Evolutionary conservation across 2,113 vertebrate species (phyloP), one percentile per base, ranked within the genome.

Genomic region (Saiga tatarica): DNA sequence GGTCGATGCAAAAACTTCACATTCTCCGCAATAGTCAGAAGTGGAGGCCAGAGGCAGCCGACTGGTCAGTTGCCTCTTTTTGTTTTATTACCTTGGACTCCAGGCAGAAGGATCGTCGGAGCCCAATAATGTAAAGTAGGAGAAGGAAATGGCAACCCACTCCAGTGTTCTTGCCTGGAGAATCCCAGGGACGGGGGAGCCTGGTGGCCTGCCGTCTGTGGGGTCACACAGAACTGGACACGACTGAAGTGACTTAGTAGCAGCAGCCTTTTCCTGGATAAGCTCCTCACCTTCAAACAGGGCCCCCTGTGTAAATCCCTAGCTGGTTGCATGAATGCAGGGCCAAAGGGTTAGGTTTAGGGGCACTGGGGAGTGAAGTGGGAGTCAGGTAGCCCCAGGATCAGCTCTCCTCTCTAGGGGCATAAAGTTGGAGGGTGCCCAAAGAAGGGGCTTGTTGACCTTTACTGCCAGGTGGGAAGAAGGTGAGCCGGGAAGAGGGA

Each of bases 1-100:
- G 99, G 99, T 99, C 99, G 99, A 99, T 99, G 99, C 99, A 99
- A 99, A 99, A 99, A 99, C 99, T 99, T 99, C 99, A 99, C 98
- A 91, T 98, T 98, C 98, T 98, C 96, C 96, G 12, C 98, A 98
- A 98, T 97, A 97, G 97, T 98, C 98, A 67, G 95, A 98, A 98
- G 96, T 98, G 94, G 95, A 91, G 91, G 96, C 89, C 28, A 92
- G 92, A 89, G 55, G 88, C 91, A 28, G 76, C 59, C 0, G 0
- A 45, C 23, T 7, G 96, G 93, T 97, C 98, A 92, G 62, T 92
- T 91, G 92, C 97, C 98, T 98, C 85, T 23, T 67, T 98, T 79
- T 89, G 95, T 96, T 98, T 98, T n/a, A 81, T 52, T 98, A 79
- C 93, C 97, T 98, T 97, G 89, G 92, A 98, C 6, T 52, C 94